phyloP scores from a whole-genome alignment of 1,140 invertebrate species.

The Aphis gossypii region DNA sequence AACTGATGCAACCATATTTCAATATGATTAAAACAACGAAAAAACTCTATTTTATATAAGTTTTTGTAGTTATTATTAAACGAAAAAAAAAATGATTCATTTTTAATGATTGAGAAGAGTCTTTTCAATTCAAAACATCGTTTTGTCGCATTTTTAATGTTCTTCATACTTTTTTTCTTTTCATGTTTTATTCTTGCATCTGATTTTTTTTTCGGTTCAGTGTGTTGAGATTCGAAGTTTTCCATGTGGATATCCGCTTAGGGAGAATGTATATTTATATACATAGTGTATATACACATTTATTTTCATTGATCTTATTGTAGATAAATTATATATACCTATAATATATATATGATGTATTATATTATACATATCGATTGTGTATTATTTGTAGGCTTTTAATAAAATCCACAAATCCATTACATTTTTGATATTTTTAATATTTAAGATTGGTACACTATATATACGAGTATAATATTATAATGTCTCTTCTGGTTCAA shows the following conservation, averaged over 20 bases:
- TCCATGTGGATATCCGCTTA: neutral
- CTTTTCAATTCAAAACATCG: neutral
- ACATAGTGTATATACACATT: neutral
- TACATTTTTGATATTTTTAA: neutral
- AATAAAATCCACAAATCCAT: neutral
- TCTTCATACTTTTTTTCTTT: neutral
- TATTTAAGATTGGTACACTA: neutral
- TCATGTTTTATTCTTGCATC: neutral
- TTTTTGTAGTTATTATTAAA: neutral
- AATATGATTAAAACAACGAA: neutral
- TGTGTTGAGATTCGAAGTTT: neutral
- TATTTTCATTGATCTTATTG: neutral
- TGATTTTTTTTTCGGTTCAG: neutral
- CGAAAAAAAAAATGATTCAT: neutral
- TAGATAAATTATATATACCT: neutral
- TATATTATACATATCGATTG: neutral
- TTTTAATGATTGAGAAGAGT: neutral
- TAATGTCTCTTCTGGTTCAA: neutral
- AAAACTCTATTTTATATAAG: neutral
- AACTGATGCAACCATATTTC: neutral
- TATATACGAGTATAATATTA: no score
- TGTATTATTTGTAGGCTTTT: neutral
- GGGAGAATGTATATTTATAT: neutral
- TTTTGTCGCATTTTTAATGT: neutral
- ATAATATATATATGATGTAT: neutral